phyloP scores from a whole-genome alignment of 2,797 vertebrate genomes.

The Valencia hispanica region DNA sequence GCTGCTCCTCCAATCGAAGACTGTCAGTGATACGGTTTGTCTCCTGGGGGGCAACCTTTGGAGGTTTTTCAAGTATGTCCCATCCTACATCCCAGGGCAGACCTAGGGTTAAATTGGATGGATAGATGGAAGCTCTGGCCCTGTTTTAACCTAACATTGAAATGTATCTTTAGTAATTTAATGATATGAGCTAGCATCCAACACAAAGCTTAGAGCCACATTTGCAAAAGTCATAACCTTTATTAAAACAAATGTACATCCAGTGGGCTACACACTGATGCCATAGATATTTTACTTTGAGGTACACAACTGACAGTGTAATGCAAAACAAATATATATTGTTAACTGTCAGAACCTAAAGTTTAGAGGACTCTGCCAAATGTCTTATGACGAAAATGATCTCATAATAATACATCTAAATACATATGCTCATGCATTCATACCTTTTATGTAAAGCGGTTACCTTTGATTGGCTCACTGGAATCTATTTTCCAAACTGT shows the following conservation, averaged over 20 bases:
- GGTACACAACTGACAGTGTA: not conserved
- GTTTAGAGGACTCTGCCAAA: not conserved
- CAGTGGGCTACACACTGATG: not conserved
- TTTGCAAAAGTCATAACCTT: not conserved
- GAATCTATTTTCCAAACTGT: not conserved
- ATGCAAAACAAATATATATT: not conserved
- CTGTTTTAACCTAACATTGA: not conserved
- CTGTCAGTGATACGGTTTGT: not conserved
- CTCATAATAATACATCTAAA: not conserved
- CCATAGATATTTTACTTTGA: not conserved
- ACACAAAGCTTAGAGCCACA: too few species aligned
- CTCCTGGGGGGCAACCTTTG: too few species aligned
- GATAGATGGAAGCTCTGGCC: not conserved
- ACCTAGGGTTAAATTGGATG: not conserved
- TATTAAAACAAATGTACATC: not conserved
- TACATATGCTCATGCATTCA: not conserved
- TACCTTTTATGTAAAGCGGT: not conserved
- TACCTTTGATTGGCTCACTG: not conserved
- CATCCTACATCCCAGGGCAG: not conserved
- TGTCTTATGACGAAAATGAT: not conserved
- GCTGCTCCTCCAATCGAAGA: not conserved
- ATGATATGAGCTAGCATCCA: not conserved
- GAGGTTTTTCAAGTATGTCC: too few species aligned
- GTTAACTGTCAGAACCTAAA: not conserved
- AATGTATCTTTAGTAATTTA: not conserved